Conservation (phyloP, 2,797 vertebrate species). For the Pangasius djambal region DNA sequence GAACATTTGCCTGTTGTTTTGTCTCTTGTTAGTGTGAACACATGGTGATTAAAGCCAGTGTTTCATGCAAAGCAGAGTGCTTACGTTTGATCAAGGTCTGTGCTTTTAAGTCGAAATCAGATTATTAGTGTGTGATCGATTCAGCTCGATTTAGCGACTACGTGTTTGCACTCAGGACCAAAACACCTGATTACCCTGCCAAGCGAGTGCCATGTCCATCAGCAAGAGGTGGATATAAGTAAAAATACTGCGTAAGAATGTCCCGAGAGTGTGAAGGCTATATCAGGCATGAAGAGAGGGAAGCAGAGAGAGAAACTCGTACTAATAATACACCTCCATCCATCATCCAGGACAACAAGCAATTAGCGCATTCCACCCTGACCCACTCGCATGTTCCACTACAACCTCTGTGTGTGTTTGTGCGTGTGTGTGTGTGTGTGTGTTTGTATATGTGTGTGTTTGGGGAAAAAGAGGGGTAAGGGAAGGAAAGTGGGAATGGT, state of each 20-base stretch:
- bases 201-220: slow-evolving; percentile 13
- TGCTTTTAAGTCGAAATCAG: neutral
- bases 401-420: slow-evolving; percentile 57
- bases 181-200: neutral
- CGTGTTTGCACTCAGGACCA: neutral
- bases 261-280: slow-evolving; percentile 9
- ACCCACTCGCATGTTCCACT: slow-evolving; percentile 67
- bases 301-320: slow-evolving; percentile 55
- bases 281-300: slow-evolving; percentile 31
- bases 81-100: neutral
- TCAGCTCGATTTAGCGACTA: neutral
- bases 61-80: neutral
- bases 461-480: neutral
- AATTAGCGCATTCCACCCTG: slow-evolving; percentile 74
- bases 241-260: slow-evolving; percentile 22
- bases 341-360: slow-evolving; percentile 75
- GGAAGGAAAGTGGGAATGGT: neutral
- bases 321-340: slow-evolving; percentile 74
- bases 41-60: neutral
- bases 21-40: neutral
- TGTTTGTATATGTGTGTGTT: slow-evolving; percentile 39
- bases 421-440: slow-evolving; percentile 38
- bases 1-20: neutral
- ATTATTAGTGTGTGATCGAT: neutral
- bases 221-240: neutral